Evolutionary conservation across 2,888 invertebrate genomes (phyloP).

Genomic region (Yponomeuta plumbellus): DNA sequence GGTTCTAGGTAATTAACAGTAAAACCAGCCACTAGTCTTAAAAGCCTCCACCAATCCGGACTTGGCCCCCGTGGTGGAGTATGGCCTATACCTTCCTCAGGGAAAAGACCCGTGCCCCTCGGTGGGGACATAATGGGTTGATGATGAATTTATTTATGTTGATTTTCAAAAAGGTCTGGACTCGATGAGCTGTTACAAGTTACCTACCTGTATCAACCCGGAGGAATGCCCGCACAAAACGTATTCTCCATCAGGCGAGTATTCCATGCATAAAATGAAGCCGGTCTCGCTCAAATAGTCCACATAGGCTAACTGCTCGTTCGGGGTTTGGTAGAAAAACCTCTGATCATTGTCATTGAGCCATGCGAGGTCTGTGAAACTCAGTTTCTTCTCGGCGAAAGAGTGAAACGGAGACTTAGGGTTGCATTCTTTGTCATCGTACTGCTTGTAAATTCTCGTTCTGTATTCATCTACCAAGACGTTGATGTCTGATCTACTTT

Average conservation of each 20-base stretch:
- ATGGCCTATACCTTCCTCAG: too few species aligned
- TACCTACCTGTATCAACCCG: constrained; percentile 73
- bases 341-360: constrained; percentile 45
- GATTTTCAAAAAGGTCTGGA: too few species aligned
- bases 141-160: too few species aligned
- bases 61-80: too few species aligned
- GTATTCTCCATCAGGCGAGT: constrained; percentile 54
- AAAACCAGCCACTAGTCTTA: too few species aligned
- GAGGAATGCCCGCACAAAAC: constrained; percentile 68
- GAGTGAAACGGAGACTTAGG: constrained; percentile 37
- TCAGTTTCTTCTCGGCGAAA: constrained; percentile 42
- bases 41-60: too few species aligned
- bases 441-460: constrained; percentile 40
- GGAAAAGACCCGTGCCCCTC: too few species aligned
- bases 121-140: too few species aligned
- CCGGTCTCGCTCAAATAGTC: constrained; percentile 49
- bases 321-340: constrained; percentile 49
- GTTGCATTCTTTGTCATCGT: constrained; percentile 34
- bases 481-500: constrained; percentile 43
- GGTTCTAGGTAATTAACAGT: too few species aligned
- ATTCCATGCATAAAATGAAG: constrained; percentile 51
- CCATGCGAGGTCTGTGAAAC: constrained; percentile 37
- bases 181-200: too few species aligned
- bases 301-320: constrained; percentile 34
- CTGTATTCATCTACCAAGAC: constrained; percentile 47